Base-by-base conservation (phyloP, 2,888 invertebrate species). In the Lasius platythorax region DNA sequence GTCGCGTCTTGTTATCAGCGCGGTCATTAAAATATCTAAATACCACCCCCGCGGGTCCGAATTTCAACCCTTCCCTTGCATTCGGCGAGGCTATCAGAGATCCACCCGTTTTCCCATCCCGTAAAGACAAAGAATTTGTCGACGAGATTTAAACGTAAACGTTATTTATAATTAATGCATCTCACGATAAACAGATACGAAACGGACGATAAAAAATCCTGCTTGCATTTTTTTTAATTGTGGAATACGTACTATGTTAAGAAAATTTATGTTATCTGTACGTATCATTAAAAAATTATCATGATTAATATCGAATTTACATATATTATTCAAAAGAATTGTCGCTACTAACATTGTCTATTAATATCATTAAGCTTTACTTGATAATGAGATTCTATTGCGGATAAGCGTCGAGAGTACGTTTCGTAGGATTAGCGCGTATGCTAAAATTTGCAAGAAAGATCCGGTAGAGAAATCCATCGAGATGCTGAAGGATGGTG, bases 11-110 rank as follows among this genome's bases (percentile, higher is more conserved):
- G 94, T 95, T 95, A 95, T 95, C 95, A 91, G 93, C 61, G 89
- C 91, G 92, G 92, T 95, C 95, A 95, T 95, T 95, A 95, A 95
- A 95, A 95, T 95, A 95, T 95, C 95, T 95, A 95, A 95, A 95
- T 95, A 95, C 94, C 94, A 93, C 94, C 94, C 93, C 93, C 91
- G 87, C 85, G 90, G 23, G 23, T 88, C 83, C 89, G 85, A 91
- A 88, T 89, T 83, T 82, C 84, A 61, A 53, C 50, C 83, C 68
- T 56, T 63, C 83, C 56, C 23, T 56, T 43, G 15, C 9, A n/a
- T 40, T 43, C 46, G 63, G n/a, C 37, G 46, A n/a, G 50, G 56
- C 68, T 53, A 43, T 87, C 61, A 50, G 56, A 64, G 11, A 67
- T 53, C 18, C 53, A 28, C 15, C 23, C 23, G 66, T 43, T 53